Conservation (phyloP, 1,140 invertebrate species). For the Micrasema longulum region DNA sequence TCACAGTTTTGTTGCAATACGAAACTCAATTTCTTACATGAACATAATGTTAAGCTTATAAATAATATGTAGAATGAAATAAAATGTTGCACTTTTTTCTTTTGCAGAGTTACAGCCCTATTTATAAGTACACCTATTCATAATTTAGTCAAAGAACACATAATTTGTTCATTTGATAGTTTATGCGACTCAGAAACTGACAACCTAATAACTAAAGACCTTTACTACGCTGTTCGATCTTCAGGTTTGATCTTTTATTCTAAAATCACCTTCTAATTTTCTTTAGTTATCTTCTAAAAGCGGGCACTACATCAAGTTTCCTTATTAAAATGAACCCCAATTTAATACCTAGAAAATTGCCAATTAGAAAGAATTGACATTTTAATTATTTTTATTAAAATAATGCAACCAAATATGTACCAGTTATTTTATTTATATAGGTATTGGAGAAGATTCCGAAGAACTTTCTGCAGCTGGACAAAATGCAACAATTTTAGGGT, state of each 20-base stretch:
- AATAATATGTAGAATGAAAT: too few species aligned
- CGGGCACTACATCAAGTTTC: too few species aligned
- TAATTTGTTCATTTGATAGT: constrained; percentile 56
- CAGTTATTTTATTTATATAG: constrained; percentile 60
- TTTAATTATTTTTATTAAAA: too few species aligned
- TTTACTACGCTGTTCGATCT: constrained; percentile 67
- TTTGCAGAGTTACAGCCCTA: constrained; percentile 59
- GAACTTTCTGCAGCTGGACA: constrained; percentile 87
- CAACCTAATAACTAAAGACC: constrained; percentile 41
- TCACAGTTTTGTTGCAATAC: background rate
- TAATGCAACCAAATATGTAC: too few species aligned
- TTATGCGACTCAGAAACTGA: constrained; percentile 7
- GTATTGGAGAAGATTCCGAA: constrained; percentile 81
- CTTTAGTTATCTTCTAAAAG: too few species aligned
- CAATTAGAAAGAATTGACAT: too few species aligned
- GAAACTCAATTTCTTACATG: constrained; percentile 1
- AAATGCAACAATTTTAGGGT: constrained; percentile 81
- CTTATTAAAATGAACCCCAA: too few species aligned
- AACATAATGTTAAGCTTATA: too few species aligned
- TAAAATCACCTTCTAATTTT: too few species aligned
- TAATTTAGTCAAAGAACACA: constrained; percentile 57
- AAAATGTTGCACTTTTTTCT: too few species aligned
- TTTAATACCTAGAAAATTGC: too few species aligned
- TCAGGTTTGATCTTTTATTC: constrained; percentile 57
- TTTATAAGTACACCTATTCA: constrained; percentile 58